Evolutionary conservation across 2,797 vertebrate genomes (phyloP), one percentile per base, ranked within the genome.

Genomic region (Geotrypetes seraphini): DNA sequence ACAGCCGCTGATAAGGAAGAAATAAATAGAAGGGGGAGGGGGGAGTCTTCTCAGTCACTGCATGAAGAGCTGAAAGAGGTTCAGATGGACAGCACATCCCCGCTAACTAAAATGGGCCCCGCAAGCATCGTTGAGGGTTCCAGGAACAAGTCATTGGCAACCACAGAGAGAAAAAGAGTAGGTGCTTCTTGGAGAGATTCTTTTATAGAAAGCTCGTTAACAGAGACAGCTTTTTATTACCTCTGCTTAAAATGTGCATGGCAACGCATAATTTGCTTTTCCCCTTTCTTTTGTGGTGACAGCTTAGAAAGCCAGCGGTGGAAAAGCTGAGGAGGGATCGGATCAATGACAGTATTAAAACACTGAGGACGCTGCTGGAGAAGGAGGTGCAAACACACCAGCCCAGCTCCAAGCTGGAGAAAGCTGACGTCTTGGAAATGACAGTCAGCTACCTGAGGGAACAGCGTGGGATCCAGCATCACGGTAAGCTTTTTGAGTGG

Each of bases 351-450:
- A 79, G 80, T 65, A 86, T 85, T 12, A 81, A 84, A 46, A 81
- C 86, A 45, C 80, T 88, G 29, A 81, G 82, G 53, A 16, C 65
- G 33, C 57, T 83, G 57, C 63, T 74, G 47, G 43, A 85, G 69
- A 85, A 16, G 11, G 29, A 47, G 10, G 33, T 41, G 5, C 75
- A 75, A 34, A 62, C 64, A 22, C 67, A 79, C 16, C 78, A 85
- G 47, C 79, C 81, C 37, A 82, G 76, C 56, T 69, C 73, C 52
- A 86, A 83, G 64, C 68, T 86, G 51, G 83, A 86, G 69, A 86
- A 86, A 32, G 83, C 81, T 1, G 78, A 84, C 40, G 78, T 86
- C 63, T 55, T 83, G 70, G 84, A 86, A 68, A 86, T 88, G 81
- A 85, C 83, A 0, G 82, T 87, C 28, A 79, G 67, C 62, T 82